Evolutionary conservation across 2,113 vertebrate species (phyloP).

Genomic region (Cynocephalus volans): DNA sequence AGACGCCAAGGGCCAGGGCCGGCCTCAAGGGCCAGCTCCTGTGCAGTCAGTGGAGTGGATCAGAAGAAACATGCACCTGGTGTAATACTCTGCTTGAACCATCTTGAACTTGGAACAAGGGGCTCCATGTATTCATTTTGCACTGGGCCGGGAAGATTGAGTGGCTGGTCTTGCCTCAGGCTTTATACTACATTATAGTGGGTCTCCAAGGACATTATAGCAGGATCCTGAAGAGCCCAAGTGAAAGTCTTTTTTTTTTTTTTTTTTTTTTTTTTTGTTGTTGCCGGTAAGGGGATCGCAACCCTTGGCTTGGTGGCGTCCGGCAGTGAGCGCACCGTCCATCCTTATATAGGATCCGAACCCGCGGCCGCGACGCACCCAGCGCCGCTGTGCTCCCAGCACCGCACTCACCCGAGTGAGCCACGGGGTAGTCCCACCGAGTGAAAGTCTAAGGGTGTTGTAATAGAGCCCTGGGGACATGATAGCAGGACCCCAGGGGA

Average conservation of each 20-base stretch:
- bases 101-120: not conserved
- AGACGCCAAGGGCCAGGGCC: not conserved
- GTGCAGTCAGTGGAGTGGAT: fast-evolving
- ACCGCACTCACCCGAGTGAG: no score
- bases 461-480: not conserved
- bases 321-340: no score
- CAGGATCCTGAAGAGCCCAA: not conserved
- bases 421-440: no score
- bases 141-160: not conserved
- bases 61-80: not conserved
- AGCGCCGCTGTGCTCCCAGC: no score
- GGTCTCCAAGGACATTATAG: no score
- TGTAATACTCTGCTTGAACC: not conserved
- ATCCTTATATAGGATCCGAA: no score
- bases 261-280: no score
- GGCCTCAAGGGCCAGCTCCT: no score
- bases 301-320: no score
- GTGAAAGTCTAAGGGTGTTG: not conserved
- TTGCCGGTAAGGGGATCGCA: no score
- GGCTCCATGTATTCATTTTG: not conserved
- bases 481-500: not conserved
- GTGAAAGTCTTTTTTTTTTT: not conserved
- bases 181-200: not conserved
- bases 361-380: no score
- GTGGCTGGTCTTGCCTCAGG: not conserved